A percentile compares a stretch with the other conserved stretches of the same genome.
These are phyloP conservation scores for Vimba vimba DNA, from an alignment of 2,113 vertebrate genomes.

Conservation along the genomic window DNA sequence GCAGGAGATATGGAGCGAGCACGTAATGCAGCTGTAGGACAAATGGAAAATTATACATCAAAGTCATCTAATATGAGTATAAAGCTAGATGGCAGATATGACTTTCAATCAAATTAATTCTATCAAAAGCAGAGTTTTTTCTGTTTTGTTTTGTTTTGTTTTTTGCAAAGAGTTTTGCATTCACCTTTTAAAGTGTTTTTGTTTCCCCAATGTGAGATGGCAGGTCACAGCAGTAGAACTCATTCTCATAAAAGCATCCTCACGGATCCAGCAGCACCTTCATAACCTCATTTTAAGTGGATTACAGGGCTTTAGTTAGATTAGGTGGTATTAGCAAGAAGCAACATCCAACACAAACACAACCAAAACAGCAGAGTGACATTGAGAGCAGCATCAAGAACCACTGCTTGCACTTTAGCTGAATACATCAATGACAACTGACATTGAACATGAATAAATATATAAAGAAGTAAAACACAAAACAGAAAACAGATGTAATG, in stretches of 20 bases:
- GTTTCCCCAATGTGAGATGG: not conserved
- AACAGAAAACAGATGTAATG: too few relatives aligned
- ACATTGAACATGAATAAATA: too few relatives aligned
- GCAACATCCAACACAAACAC: slow-evolving; percentile 8
- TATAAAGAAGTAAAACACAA: too few relatives aligned
- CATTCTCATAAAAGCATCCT: slow-evolving; percentile 29
- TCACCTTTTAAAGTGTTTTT: slow-evolving; percentile 2
- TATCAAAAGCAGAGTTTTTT: not conserved
- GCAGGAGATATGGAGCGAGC: not conserved
- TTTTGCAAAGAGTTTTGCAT: not conserved
- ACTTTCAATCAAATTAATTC: not conserved
- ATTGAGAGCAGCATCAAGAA: not conserved
- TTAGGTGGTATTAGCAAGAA: slow-evolving; percentile 18
- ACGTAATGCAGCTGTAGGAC: not conserved
- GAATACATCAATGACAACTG: too few relatives aligned
- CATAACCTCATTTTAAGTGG: slow-evolving; percentile 31
- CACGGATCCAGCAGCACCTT: not conserved
- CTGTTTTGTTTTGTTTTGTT: not conserved
- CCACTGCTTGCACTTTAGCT: not conserved
- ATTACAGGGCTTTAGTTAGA: slow-evolving; percentile 35
- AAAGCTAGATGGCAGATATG: not conserved
- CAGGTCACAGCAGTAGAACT: not conserved
- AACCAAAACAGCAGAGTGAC: slow-evolving; percentile 1
- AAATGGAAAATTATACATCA: not conserved
- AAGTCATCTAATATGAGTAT: not conserved